Base-by-base conservation (phyloP, 2,113 vertebrate genomes). In the Fulmarus glacialis region DNA sequence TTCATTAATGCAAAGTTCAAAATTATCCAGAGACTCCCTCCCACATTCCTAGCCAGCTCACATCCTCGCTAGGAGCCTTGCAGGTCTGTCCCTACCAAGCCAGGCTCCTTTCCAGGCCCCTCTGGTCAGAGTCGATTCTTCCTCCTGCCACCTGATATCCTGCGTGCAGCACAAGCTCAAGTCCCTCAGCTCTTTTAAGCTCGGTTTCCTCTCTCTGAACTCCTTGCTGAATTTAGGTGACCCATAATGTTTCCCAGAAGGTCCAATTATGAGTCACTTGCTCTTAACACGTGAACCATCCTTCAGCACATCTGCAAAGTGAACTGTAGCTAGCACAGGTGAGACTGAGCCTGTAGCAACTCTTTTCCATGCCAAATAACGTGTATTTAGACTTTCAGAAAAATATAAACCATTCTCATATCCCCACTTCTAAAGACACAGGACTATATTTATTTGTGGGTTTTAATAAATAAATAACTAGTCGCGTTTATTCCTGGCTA, bases 201-300 rank as follows among this genome's bases (percentile, higher is more conserved):
- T 91, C 6, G 2, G 67, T 89, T 95, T 90, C 92, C 92, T 91
- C 90, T 60, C 74, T 75, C 87, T 68, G 70, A 90, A 80, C 43
- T 90, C 70, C 71, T 90, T 80, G 66, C 48, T 95, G 91, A 95
- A 85, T 94, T 91, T 87, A 95, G 87, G 93, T 93, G 93, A 87
- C 83, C 95, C 62, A 29, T 75, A 85, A 94, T 93, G 53, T 73
- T 94, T 95, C 95, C 94, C 94, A 96, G 94, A 91, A 89, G 91
- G 91, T 73, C 83, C 82, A 91, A 18, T 95, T 97, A 93, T 62
- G 71, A 95, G 56, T 89, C 86, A 91, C 77, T 91, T 79, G 72
- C 75, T 91, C 62, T 74, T 87, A 96, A 60, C 77, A 84, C 1
- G 3, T 45, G 87, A 88, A 67, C 60, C 81, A 74, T 82, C 93